These are phyloP conservation scores for Xestia sexstrigata DNA, from an alignment of 2,888 invertebrate genomes.

Conservation along the genomic window DNA sequence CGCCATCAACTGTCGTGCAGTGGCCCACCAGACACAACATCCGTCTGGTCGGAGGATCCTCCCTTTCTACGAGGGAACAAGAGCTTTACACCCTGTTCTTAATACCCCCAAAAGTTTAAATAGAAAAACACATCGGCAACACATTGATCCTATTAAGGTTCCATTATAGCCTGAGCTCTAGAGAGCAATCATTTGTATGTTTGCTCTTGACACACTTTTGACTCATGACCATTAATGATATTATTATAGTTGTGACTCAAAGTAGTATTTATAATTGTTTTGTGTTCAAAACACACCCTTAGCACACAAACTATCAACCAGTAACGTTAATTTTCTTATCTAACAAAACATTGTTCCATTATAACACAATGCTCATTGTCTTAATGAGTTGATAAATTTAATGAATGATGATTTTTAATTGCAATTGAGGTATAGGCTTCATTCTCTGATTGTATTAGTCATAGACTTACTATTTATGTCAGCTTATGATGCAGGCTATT, in stretches of 20 bases:
- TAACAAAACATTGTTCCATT: slow-evolving; percentile 35
- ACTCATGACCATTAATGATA: neutral
- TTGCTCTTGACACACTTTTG: neutral
- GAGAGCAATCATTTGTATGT: neutral
- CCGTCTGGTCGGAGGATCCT: too few relatives aligned
- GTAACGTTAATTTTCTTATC: slow-evolving; percentile 38
- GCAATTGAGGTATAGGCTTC: slow-evolving; percentile 19
- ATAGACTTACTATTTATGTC: slow-evolving; percentile 17
- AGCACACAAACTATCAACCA: neutral
- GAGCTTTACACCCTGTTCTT: too few relatives aligned
- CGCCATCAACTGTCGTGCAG: too few relatives aligned
- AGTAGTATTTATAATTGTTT: neutral
- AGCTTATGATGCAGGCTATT: neutral
- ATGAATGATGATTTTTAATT: slow-evolving; percentile 58
- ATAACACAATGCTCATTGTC: slow-evolving; percentile 60
- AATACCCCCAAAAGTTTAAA: too few relatives aligned
- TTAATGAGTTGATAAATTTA: slow-evolving; percentile 62
- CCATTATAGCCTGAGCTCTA: neutral
- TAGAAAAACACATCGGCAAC: neutral
- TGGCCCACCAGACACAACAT: too few relatives aligned
- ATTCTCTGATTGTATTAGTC: slow-evolving; percentile 40
- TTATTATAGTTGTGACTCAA: neutral
- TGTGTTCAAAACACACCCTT: neutral
- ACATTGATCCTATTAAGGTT: neutral
- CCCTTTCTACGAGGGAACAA: too few relatives aligned